Evolutionary conservation across 2,888 invertebrate genomes (phyloP).

Genomic region (Lampropteryx suffumata): DNA sequence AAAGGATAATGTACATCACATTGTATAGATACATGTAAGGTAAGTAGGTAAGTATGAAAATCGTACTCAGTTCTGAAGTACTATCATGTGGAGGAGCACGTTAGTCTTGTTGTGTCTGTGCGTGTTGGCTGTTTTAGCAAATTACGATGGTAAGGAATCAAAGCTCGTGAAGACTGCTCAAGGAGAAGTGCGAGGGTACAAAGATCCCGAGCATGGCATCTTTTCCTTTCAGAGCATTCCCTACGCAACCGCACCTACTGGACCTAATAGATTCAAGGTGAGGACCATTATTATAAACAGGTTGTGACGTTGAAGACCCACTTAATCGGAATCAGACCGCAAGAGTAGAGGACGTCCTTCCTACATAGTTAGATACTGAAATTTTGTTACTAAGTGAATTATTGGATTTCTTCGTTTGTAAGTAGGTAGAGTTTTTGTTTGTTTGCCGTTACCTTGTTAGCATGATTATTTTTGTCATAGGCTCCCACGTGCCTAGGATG

Average conservation of each 20-base stretch:
- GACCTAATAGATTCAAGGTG: conserved; percentile 13
- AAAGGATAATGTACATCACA: not conserved
- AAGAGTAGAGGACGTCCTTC: no score
- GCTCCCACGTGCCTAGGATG: no score
- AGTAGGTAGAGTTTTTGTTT: no score
- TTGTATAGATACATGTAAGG: not conserved
- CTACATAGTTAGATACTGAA: no score
- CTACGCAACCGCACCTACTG: conserved; percentile 49
- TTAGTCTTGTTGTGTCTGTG: conserved; percentile 14
- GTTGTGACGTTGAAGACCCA: no score
- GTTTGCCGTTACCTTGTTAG: no score
- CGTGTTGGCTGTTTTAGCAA: not conserved
- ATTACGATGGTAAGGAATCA: conserved; percentile 21
- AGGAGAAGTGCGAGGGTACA: conserved; percentile 49
- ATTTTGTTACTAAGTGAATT: no score
- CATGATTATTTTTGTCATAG: no score
- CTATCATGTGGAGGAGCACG: conserved; percentile 20
- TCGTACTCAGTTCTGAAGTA: conserved; percentile 11
- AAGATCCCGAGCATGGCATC: conserved; percentile 31
- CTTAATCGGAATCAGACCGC: no score
- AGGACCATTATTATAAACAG: no score
- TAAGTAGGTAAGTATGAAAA: no score
- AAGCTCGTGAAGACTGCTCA: conserved; percentile 38
- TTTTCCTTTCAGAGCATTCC: conserved; percentile 45
- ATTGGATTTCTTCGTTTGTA: no score